Evolutionary conservation across 2,113 vertebrate species (phyloP).

Genomic region (Rhinoptilus africanus): DNA sequence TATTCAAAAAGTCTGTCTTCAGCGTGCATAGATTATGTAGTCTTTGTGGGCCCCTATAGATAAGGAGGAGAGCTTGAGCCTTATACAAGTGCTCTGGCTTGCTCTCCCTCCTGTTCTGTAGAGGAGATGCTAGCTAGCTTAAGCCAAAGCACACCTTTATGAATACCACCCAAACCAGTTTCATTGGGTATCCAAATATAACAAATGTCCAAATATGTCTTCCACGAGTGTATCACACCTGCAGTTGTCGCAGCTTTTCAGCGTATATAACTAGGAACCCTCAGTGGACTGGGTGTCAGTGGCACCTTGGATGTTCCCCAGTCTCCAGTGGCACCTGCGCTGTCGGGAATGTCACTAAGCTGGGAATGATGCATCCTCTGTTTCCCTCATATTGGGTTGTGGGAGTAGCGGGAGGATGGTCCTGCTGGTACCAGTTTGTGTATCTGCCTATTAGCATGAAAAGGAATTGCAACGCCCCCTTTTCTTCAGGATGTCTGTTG

Average conservation of each 20-base stretch:
- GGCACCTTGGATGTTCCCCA: not conserved
- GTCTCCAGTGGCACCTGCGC: not conserved
- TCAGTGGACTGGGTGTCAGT: not conserved
- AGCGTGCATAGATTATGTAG: accelerated
- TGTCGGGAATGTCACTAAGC: accelerated
- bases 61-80: not conserved
- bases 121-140: not conserved
- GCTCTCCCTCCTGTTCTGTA: not conserved
- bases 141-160: accelerated
- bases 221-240: not conserved
- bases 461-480: not conserved
- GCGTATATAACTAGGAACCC: not conserved
- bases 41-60: not conserved
- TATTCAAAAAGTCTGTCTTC: not conserved
- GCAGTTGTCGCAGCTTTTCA: not conserved
- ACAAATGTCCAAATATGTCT: accelerated
- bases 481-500: conserved; percentile 36
- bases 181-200: not conserved
- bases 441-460: not conserved
- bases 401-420: not conserved
- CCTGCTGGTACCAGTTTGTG: not conserved
- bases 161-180: not conserved
- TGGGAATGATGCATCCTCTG: accelerated
- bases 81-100: not conserved
- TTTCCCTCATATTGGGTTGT: not conserved